These are phyloP conservation scores for Sarcophaga peregrina DNA, from an alignment of 1,140 invertebrate species.

Conservation along the genomic window DNA sequence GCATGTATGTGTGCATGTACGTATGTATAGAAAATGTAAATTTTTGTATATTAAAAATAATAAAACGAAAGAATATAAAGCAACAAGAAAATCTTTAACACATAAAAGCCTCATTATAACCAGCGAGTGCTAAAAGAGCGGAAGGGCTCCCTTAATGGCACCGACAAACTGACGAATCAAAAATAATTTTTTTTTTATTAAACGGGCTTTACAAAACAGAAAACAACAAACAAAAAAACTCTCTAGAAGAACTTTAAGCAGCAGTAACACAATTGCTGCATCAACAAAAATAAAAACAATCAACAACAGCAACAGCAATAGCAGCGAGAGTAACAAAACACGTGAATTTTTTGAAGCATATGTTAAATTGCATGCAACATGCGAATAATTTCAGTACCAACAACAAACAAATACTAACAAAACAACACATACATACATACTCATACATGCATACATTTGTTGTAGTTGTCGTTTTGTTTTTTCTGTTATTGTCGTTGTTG, in stretches of 20 bases:
- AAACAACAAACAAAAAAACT: background rate
- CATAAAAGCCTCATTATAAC: background rate
- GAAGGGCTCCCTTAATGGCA: constrained; percentile 30
- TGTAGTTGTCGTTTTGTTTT: constrained; percentile 28
- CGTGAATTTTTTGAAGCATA: constrained; percentile 40
- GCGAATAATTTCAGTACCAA: constrained; percentile 36
- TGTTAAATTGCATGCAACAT: constrained; percentile 41
- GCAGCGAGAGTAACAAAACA: background rate
- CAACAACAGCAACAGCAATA: background rate
- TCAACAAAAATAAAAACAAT: background rate
- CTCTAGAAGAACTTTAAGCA: background rate
- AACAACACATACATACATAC: constrained; percentile 43
- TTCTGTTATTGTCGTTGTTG: background rate
- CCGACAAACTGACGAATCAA: constrained; percentile 40
- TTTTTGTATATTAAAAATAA: background rate
- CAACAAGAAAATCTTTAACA: constrained; percentile 25
- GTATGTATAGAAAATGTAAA: background rate
- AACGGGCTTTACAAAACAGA: background rate
- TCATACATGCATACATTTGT: constrained; percentile 42
- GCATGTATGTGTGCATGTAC: background rate
- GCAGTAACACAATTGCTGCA: background rate
- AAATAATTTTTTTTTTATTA: constrained; percentile 35
- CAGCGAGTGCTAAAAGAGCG: constrained; percentile 35
- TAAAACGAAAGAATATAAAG: too few species aligned
- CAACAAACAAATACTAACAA: constrained; percentile 48